A percentile compares a stretch with the other conserved stretches of the same genome.
These are phyloP conservation scores for Metalampra italica DNA, from an alignment of 2,888 invertebrate genomes.

Conservation along the genomic window DNA sequence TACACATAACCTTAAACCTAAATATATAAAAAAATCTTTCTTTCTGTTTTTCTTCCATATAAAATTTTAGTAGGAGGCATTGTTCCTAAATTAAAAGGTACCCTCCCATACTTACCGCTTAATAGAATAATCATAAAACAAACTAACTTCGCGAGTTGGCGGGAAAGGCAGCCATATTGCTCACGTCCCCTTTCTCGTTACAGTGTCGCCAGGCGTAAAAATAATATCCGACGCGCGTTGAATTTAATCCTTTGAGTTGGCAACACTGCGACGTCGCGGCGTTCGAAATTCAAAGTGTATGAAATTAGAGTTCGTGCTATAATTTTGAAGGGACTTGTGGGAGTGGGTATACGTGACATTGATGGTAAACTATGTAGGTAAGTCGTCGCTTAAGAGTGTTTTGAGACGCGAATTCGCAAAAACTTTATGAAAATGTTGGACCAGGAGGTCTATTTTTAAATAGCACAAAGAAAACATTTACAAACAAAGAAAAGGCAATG, in stretches of 20 bases:
- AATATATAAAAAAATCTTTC: no score
- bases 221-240: constrained; percentile 63
- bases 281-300: constrained; percentile 11
- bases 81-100: background rate
- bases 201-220: constrained; percentile 65
- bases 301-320: constrained; percentile 3
- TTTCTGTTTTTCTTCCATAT: no score
- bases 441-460: no score
- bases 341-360: no score
- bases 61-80: no score
- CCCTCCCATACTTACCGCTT: background rate
- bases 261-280: constrained; percentile 24
- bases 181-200: constrained; percentile 45
- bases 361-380: background rate
- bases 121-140: background rate
- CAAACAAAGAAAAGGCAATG: no score
- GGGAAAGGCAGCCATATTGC: background rate
- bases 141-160: background rate
- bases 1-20: no score
- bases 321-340: background rate
- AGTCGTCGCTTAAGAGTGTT: no score
- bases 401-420: no score
- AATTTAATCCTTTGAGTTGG: constrained; percentile 60
- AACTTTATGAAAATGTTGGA: no score
- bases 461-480: no score